Conservation (phyloP, 37 sponge, comb jelly and placozoan species). For the Diacarnus erythraeanus region DNA sequence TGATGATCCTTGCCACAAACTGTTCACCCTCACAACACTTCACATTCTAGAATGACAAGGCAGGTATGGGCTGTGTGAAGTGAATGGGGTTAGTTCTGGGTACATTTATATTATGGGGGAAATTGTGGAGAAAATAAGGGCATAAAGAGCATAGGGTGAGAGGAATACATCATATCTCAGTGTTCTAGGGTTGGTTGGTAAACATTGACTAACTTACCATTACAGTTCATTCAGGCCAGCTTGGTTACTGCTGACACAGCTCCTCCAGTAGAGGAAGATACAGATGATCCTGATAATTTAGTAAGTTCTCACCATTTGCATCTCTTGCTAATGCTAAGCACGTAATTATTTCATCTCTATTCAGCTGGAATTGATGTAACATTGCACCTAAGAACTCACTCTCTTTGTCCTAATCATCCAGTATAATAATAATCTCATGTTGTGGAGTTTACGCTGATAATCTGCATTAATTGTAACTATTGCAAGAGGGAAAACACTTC, state of each 20-base stretch:
- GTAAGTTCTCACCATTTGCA: neutral
- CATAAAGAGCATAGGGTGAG: neutral
- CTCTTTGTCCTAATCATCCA: too few relatives aligned
- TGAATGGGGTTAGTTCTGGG: too few relatives aligned
- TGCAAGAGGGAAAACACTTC: too few relatives aligned
- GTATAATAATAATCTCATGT: too few relatives aligned
- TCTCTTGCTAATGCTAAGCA: neutral
- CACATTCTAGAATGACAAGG: too few relatives aligned
- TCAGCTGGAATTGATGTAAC: constrained; percentile 14
- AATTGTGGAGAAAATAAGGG: neutral
- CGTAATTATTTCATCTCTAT: neutral
- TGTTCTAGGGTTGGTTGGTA: neutral
- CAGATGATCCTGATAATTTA: constrained; percentile 15
- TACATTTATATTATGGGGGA: too few relatives aligned
- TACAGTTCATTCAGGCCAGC: neutral
- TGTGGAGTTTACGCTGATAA: too few relatives aligned
- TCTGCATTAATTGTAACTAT: too few relatives aligned
- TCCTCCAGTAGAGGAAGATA: constrained; percentile 6
- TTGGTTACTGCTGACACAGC: neutral
- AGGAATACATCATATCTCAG: neutral
- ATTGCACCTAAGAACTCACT: neutral
- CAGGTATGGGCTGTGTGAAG: too few relatives aligned
- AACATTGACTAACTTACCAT: neutral
- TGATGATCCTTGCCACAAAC: too few relatives aligned
- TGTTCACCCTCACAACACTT: too few relatives aligned